Evolutionary conservation across 2,113 vertebrate species (phyloP), one percentile per base, ranked within the genome.

Genomic region (Morone chrysops): DNA sequence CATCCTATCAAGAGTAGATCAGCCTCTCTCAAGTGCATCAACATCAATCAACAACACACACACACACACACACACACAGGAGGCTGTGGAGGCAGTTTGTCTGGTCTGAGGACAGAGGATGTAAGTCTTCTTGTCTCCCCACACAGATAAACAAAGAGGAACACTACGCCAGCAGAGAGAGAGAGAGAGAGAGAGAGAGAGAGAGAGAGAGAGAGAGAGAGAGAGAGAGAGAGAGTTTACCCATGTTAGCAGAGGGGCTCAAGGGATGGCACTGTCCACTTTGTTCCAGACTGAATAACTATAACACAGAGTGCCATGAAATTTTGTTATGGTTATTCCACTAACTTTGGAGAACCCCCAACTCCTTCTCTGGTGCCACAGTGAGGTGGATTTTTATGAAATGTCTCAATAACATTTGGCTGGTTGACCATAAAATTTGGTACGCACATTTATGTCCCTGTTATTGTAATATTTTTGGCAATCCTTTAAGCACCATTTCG

Each of bases 11-110:
- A 79, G 80, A 73, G 71, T n/a, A 78, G 51, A 89, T 89, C 83
- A 90, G 89, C 84, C 74, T 79, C 78, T 82, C 70, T 87, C 59
- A 74, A 81, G 83, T 87, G 69, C 65, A 74, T 85, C 66, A 78
- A 76, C 76, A 92, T 90, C 81, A 85, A 87, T 85, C 78, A 82
- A 54, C 61, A 51, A 16, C 72, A 68, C 59, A 70, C 51, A 65
- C 48, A 80, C 62, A 75, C 57, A 72, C 16, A 77, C 16, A 67
- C 45, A 76, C 50, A 54, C 22, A 78, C 45, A 38, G 5, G 16
- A 71, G 40, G 45, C 73, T 60, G 70, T 71, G 80, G 10, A 85
- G 63, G 81, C 75, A 62, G 76, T 71, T 53, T 81, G 78, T 86
- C 78, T 84, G 48, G 51, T 73, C 60, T 79, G 48, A 60, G 66